Base-by-base conservation (phyloP, 2,113 vertebrate species). In the Ciconia maguari region DNA sequence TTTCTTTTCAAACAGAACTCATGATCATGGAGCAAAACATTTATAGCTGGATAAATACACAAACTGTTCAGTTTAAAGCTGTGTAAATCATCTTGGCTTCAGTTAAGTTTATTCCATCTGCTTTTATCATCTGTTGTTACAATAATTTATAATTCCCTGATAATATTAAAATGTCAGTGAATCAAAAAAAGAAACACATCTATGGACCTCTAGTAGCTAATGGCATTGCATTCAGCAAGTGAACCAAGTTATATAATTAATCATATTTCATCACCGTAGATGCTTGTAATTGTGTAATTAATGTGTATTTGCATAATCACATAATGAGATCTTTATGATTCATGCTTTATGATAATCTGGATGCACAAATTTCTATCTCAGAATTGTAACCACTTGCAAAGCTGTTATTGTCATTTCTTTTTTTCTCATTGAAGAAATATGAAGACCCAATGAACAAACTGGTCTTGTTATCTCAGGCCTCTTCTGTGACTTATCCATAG, bases 41-140 rank as follows among this genome's bases (percentile, higher is more conserved):
- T 97, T 87, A 87, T 95, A 89, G 83, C 30, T 77, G 26, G 65
- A 87, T 96, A 97, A 97, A 96, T 64, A 95, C 29, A 94, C 74
- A 95, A 92, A 97, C 89, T 95, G 57, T 97, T 97, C 87, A 92
- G 29, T 96, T 94, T 92, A 93, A 96, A 97, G 70, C 76, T 94
- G 72, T 89, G 58, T 96, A 97, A 97, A 97, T 98, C 72, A 96
- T 95, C 76, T 96, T 96, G 90, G 90, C 92, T 97, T 97, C 94
- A 95, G 64, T 97, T 97, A 92, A 91, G 89, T 97, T 97, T 96
- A 96, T 97, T 97, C 97, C 96, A 98, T 98, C 98, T 98, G 98
- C 96, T 98, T 97, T 97, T 95, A 94, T 98, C 96, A 97, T 98
- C 97, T 98, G 95, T 83, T 98, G 74, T 96, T 96, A 87, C n/a